Base-by-base conservation (phyloP, 2,797 vertebrate genomes). In the Poeciliopsis turneri region DNA sequence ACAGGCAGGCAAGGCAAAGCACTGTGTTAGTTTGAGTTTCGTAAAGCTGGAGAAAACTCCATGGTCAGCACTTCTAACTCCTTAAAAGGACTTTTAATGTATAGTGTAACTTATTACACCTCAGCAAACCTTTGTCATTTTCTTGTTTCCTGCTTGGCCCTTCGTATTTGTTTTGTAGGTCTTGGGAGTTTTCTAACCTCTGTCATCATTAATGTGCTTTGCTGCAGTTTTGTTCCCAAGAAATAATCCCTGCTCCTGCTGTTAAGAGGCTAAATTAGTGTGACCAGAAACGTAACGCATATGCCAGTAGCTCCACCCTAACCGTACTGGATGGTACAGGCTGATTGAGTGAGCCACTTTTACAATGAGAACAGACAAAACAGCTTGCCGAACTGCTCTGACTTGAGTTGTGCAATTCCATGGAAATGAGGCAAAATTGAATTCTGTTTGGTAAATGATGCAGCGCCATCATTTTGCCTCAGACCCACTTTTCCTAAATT, bases 381-480 rank as follows among this genome's bases (percentile, higher is more conserved):
- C 28, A 30, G 4, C 6, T 7, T 61, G 28, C 28, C 57, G 13
- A 61, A 33, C 5, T 1, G 1, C 57, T 15, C 28, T 15, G 12
- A 61, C 57, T 15, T 15, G 15, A 30, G n/a, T 28, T 30, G 28
- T 16, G 16, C n/a, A 28, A 2, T 28, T 16, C n/a, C 33, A 28
- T 61, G 57, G 13, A 61, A 61, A 61, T 33, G 12, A 61, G 68
- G 47, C 47, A 69, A 70, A 70, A 13, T 43, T 57, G 7, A 76
- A 45, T 55, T 57, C 13, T 30, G 28, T 55, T 46, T 25, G 30
- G 23, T 59, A 36, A 25, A 83, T 43, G 53, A 61, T 61, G 23
- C 20, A 36, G 55, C 77, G 30, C 55, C 45, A 53, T 76, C 57
- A 66, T 76, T 59, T 53, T 45, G 49, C 57, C 25, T 71, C 36